phyloP scores from a whole-genome alignment of 2,797 vertebrate genomes.

The Onychomys leucogaster region DNA sequence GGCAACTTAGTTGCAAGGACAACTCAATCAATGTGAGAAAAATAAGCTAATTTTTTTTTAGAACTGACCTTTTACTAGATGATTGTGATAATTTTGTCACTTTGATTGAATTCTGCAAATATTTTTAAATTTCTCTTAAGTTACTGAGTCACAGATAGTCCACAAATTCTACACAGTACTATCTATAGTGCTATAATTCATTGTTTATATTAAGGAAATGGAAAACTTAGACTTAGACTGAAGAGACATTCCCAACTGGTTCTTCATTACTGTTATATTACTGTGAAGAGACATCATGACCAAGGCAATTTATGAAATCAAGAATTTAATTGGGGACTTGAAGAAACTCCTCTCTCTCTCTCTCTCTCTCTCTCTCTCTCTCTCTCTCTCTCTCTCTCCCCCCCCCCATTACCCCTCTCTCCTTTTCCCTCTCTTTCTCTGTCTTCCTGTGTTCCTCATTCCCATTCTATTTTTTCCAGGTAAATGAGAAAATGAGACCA shows the following conservation, averaged over 20 bases:
- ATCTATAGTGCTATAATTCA: neutral
- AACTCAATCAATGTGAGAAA: constrained; percentile 41
- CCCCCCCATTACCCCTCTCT: neutral
- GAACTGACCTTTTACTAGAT: neutral
- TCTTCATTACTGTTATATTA: neutral
- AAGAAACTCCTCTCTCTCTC: neutral
- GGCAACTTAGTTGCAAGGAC: neutral
- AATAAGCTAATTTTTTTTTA: neutral
- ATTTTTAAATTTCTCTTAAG: neutral
- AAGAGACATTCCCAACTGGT: neutral
- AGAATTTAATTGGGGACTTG: neutral
- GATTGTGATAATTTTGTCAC: neutral
- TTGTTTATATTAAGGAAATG: constrained; percentile 29
- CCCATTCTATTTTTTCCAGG: neutral
- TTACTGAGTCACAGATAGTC: neutral
- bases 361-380: no score
- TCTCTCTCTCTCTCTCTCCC: neutral
- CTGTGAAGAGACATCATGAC: neutral
- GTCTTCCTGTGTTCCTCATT: neutral
- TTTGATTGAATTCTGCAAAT: neutral
- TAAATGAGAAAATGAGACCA: neutral
- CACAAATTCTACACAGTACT: neutral
- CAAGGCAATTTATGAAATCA: neutral
- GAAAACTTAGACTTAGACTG: neutral
- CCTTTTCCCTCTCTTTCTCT: neutral